These are phyloP conservation scores for Nipponacmea schrenckii DNA, from an alignment of 2,888 invertebrate species.

Conservation along the genomic window DNA sequence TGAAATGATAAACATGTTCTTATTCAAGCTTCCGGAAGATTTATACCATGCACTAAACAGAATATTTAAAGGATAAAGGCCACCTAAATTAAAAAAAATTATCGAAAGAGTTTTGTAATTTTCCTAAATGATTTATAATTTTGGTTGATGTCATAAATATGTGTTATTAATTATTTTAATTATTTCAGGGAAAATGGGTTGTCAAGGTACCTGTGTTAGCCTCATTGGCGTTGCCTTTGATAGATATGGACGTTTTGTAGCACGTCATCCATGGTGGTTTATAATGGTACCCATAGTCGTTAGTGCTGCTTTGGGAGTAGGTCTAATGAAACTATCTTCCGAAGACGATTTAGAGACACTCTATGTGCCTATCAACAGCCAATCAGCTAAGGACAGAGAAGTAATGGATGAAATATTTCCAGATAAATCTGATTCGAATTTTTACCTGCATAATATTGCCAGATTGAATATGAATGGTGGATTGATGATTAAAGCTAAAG, in stretches of 20 bases:
- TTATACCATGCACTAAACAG: too few relatives aligned
- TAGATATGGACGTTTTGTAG: conserved; percentile 35
- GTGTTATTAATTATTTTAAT: too few relatives aligned
- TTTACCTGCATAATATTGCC: conserved; percentile 31
- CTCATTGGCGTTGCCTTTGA: conserved; percentile 25
- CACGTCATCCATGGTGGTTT: conserved; percentile 32
- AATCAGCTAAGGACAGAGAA: conserved; percentile 41
- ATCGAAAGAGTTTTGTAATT: too few relatives aligned
- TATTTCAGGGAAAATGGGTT: too few relatives aligned
- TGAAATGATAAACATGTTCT: too few relatives aligned
- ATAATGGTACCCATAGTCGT: conserved; percentile 26
- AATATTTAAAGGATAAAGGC: too few relatives aligned
- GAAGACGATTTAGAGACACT: conserved; percentile 43
- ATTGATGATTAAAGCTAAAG: conserved; percentile 28
- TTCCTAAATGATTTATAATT: too few relatives aligned
- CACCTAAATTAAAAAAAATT: too few relatives aligned
- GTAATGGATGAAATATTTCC: conserved; percentile 33
- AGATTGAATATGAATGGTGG: conserved; percentile 29
- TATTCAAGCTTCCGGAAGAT: too few relatives aligned
- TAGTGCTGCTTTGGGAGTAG: conserved; percentile 33
- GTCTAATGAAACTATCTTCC: conserved; percentile 24
- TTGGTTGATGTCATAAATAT: too few relatives aligned
- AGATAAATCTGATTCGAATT: conserved; percentile 17
- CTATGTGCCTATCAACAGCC: conserved; percentile 50
- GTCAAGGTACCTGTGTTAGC: too few relatives aligned